Base-by-base conservation (phyloP, 2,113 vertebrate genomes). In the Galemys pyrenaicus region DNA sequence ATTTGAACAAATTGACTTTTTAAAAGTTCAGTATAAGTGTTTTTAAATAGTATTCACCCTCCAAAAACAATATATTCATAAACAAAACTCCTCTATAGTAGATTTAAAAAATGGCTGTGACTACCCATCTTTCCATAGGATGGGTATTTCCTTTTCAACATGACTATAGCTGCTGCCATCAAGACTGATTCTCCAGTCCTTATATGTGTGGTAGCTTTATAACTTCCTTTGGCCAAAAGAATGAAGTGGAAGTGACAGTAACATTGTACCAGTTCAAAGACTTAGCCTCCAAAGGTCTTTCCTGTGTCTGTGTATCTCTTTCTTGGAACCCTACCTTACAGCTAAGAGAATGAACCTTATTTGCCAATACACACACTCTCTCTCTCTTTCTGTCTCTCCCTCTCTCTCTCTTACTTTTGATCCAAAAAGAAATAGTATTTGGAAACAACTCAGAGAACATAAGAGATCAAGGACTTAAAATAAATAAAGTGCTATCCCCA, bases 1-100 rank as follows among this genome's bases (percentile, higher is more conserved):
- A 83, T 75, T 67, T 95, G n/a, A 94, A 89, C 26, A 83, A 84
- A 74, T 83, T n/a, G 79, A 86, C 37, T 92, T 54, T 62, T 79
- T 74, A 91, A 87, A 95, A 92, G 24, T 80, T 12, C n/a, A 82
- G 4, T 19, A 6, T 58, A 77, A 94, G 30, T 20, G n/a, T 85
- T 85, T 20, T 12, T 9, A 67, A 81, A 46, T 68, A 95, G 77
- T 60, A 11, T 32, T 75, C 44, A 88, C 30, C 30, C 54, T 93
- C 65, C 62, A 17, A 51, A 83, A 73, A 24, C 65, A 73, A 74
- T 32, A 80, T 64, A 58, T 81, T 78, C 28, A 75, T 67, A 74
- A 82, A 24, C 12, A 84, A 68, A 71, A 92, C 65, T 60, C 16
- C 1, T 89, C 13, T 51, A 8, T 12, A 17, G 9, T 73, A 41